Base-by-base conservation (phyloP, 2,888 invertebrate genomes). In the Elysia crispata region DNA sequence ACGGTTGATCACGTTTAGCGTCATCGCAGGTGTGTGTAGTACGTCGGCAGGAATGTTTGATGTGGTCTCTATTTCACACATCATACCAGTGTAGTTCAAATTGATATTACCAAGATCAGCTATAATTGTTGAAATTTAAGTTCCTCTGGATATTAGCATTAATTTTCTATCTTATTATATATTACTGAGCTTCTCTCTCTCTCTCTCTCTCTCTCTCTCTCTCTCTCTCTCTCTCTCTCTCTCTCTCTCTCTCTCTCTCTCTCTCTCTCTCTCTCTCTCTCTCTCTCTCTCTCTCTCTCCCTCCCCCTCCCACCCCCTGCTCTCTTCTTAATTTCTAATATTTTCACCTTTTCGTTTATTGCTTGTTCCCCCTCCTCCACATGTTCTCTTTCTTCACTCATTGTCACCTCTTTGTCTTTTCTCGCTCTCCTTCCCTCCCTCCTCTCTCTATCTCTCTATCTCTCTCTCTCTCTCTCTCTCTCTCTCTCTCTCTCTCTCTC, bases 151-250 rank as follows among this genome's bases (percentile, higher is more conserved):
- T n/a, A n/a, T n/a, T n/a, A n/a, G n/a, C n/a, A n/a, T n/a, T n/a
- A n/a, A n/a, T n/a, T n/a, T n/a, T n/a, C n/a, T n/a, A n/a, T n/a
- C n/a, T n/a, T n/a, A n/a, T n/a, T n/a, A n/a, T n/a, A n/a, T n/a
- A n/a, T n/a, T n/a, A n/a, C n/a, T n/a, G n/a, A n/a, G n/a, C n/a
- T n/a, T 72, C 33, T 33, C 33, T 72, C 33, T 33, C 33, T 72
- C 33, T 33, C 73, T 73, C 73, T 50, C 73, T 50, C 54, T 25
- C 54, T 25, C 54, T 50, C 54, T 25, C 28, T 25, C 28, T 73
- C 73, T 50, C 73, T 50, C 73, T 73, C 73, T 50, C 54, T 73
- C 73, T 73, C 73, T 73, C 54, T 50, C 73, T 50, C 54, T 54
- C 73, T 41, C 69, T 31, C 69, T 31, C 69, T 31, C 69, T 31